Percentiles rank a stretch among this genome's conserved stretches.
These are phyloP conservation scores for Pomacea maculata DNA, from an alignment of 1,140 invertebrate species.

Conservation along the genomic window DNA sequence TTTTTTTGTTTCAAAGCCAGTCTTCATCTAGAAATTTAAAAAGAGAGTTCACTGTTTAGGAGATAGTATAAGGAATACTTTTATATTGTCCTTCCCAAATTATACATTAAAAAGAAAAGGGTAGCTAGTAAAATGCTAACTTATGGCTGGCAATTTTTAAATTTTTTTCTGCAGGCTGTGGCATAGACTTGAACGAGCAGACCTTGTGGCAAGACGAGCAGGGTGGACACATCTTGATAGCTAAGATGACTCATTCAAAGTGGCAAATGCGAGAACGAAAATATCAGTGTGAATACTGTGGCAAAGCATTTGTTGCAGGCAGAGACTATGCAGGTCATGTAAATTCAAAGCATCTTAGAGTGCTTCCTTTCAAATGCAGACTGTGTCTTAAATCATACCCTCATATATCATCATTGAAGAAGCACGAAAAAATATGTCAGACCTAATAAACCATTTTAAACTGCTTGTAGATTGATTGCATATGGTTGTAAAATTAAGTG, in stretches of 20 bases:
- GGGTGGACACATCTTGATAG: no score
- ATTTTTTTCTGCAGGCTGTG: no score
- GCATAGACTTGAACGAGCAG: no score
- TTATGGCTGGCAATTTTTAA: no score
- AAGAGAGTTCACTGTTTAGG: neutral
- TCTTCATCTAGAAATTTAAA: neutral
- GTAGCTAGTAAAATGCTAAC: no score
- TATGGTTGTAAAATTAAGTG: neutral
- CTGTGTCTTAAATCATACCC: constrained; percentile 28
- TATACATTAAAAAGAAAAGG: no score
- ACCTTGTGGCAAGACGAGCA: no score
- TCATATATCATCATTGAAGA: constrained; percentile 17
- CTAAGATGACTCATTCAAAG: neutral
- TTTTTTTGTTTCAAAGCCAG: neutral
- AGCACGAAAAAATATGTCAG: constrained; percentile 5
- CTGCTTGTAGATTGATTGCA: constrained; percentile 13
- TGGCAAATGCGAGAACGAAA: constrained; percentile 11
- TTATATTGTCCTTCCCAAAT: no score
- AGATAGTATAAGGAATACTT: neutral
- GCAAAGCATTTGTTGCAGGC: constrained; percentile 22
- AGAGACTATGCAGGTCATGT: constrained; percentile 33
- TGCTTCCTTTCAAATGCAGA: constrained; percentile 25
- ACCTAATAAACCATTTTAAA: constrained; percentile 7
- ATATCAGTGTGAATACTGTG: constrained; percentile 24
- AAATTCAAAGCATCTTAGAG: constrained; percentile 27